phyloP scores from a whole-genome alignment of 2,113 vertebrate genomes.

The Mustela lutreola region DNA sequence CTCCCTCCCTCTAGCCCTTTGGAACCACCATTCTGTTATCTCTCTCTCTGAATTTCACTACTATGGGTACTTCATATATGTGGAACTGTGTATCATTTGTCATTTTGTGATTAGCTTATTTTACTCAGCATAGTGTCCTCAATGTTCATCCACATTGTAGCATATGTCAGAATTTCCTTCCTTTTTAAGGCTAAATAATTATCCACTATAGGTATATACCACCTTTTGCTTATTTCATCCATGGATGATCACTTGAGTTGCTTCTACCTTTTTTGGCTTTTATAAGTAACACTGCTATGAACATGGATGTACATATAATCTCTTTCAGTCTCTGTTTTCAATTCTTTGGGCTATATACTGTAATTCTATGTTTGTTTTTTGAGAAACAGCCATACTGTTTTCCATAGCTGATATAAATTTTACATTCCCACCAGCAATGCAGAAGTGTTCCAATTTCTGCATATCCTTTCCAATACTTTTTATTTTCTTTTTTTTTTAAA shows the following conservation, averaged over 20 bases:
- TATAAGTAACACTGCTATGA: not conserved
- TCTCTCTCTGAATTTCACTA: not conserved
- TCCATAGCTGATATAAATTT: not conserved
- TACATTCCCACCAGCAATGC: not conserved
- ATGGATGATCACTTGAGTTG: not conserved
- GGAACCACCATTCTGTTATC: not conserved
- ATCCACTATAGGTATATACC: not conserved
- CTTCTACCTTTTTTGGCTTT: not conserved
- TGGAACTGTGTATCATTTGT: not conserved
- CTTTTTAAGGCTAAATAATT: not conserved
- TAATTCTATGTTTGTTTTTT: not conserved
- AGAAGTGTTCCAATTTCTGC: not conserved
- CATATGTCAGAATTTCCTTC: not conserved
- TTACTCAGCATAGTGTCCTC: not conserved
- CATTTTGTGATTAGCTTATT: not conserved
- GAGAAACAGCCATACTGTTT: not conserved
- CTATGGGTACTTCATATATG: not conserved
- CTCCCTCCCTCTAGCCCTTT: not conserved
- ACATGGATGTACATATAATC: not conserved
- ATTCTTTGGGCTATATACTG: not conserved
- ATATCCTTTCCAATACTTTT: not conserved
- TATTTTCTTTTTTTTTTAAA: not conserved
- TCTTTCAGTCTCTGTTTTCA: not conserved
- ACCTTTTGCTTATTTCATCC: not conserved
- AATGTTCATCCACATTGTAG: not conserved